Base-by-base conservation (phyloP, 2,888 invertebrate genomes). In the Drosophila borborema region DNA sequence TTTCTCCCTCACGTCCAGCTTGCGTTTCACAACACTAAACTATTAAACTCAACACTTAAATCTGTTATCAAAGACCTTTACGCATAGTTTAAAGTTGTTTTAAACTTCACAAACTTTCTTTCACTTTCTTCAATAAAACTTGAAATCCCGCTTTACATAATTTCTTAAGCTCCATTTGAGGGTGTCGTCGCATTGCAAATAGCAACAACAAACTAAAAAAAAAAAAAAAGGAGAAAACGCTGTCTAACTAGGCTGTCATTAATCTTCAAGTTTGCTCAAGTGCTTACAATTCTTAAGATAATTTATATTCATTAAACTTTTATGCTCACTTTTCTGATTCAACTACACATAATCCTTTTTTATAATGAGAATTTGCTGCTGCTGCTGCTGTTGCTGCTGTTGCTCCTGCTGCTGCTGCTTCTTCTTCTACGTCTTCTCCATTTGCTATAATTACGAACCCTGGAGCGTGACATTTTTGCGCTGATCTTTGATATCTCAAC, bases 401-500 rank as follows among this genome's bases (percentile, higher is more conserved):
- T 28, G 3, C 20, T 20, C 20, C 12, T 38, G 23, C 18, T 40
- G 0, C 20, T 28, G 6, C 10, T 28, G 3, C n/a, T 7, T 2
- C 12, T 0, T 20, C 38, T 16, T 5, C 7, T 40, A 2, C 16
- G 2, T 7, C n/a, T 16, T 38, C 34, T 48, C 14, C 18, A 23
- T 45, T 51, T 64, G 51, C 38, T 34, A 71, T 64, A 48, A 69
- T 55, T 63, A 60, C 56, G 46, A 59, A 51, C 58, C 54, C 70
- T 60, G 36, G 40, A 64, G 64, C 55, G 48, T 64, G 74, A 70
- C 74, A 71, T 59, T 65, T 61, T 68, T 18, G 12, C 58, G 48
- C 69, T 56, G 49, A 63, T 70, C 71, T 75, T 45, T 68, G 60
- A 68, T 71, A 54, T 41, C 72, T 56, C 34, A 66, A 56, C 67